Conservation (phyloP, 2,888 invertebrate species). For the Eristalinus sepulchralis region DNA sequence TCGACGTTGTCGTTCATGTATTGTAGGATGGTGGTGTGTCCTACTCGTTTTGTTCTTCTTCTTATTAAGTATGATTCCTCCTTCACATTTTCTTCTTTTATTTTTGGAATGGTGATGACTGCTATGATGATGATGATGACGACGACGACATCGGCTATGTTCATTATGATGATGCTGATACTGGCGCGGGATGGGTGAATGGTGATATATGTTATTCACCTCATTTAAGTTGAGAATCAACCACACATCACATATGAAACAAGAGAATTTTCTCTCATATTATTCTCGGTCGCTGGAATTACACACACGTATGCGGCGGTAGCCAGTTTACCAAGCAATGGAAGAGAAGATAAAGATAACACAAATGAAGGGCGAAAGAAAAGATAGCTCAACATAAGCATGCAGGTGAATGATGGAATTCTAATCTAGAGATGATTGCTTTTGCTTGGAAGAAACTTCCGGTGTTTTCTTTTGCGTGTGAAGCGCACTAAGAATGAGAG, state of each 20-base stretch:
- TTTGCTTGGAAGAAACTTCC: conserved; percentile 39
- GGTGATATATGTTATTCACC: conserved; percentile 60
- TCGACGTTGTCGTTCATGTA: neutral
- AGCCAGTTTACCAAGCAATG: conserved; percentile 41
- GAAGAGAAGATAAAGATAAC: conserved; percentile 21
- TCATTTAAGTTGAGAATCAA: conserved; percentile 41
- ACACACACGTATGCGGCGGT: neutral
- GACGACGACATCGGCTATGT: conserved; percentile 8
- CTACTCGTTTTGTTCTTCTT: conserved; percentile 31
- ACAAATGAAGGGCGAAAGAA: conserved; percentile 8
- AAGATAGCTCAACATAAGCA: conserved; percentile 20
- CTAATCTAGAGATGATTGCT: conserved; percentile 41
- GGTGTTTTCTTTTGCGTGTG: conserved; percentile 22
- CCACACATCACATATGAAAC: conserved; percentile 18
- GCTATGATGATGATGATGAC: neutral
- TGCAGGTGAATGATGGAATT: conserved; percentile 59
- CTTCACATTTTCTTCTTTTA: neutral
- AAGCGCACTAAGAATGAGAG: neutral
- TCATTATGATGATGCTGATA: conserved; percentile 25
- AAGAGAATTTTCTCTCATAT: conserved; percentile 14
- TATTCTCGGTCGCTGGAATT: neutral
- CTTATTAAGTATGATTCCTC: conserved; percentile 3
- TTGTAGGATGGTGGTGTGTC: conserved; percentile 18
- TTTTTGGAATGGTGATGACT: conserved; percentile 41
- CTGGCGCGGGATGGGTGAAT: conserved; percentile 31